Evolutionary conservation across 1,140 invertebrate species (phyloP).

Genomic region (Bombus breviceps): DNA sequence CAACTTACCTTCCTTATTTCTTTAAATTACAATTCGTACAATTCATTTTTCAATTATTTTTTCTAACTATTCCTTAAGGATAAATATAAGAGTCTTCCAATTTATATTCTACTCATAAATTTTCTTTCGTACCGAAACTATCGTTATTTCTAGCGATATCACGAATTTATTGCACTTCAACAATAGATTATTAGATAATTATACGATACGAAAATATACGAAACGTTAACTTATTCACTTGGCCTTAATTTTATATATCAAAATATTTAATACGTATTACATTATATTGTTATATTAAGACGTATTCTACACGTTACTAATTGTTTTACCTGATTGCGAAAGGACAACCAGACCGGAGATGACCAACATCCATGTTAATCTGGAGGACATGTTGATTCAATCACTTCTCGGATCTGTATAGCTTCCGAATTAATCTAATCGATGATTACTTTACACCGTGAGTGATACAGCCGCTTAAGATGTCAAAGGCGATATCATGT

Average conservation of each 20-base stretch:
- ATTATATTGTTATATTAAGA: background rate
- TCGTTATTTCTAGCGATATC: background rate
- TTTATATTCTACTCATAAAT: background rate
- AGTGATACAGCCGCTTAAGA: background rate
- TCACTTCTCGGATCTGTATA: background rate
- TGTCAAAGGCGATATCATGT: background rate
- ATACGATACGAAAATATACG: background rate
- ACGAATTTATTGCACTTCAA: background rate
- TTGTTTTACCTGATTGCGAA: conserved; percentile 53
- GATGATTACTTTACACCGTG: background rate
- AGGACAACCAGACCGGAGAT: conserved; percentile 44
- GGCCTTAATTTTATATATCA: too few relatives aligned
- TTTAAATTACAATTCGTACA: background rate
- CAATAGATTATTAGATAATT: background rate
- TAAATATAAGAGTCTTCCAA: background rate
- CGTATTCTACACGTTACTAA: background rate
- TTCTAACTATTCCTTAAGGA: background rate
- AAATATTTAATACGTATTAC: background rate
- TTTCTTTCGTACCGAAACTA: background rate
- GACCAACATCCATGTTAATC: background rate
- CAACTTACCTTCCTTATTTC: background rate
- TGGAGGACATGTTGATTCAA: conserved; percentile 34
- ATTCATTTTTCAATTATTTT: background rate
- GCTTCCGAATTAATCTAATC: background rate
- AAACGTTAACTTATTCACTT: too few relatives aligned